These are phyloP conservation scores for Xiphias gladius DNA, from an alignment of 2,113 vertebrate species.

Conservation along the genomic window DNA sequence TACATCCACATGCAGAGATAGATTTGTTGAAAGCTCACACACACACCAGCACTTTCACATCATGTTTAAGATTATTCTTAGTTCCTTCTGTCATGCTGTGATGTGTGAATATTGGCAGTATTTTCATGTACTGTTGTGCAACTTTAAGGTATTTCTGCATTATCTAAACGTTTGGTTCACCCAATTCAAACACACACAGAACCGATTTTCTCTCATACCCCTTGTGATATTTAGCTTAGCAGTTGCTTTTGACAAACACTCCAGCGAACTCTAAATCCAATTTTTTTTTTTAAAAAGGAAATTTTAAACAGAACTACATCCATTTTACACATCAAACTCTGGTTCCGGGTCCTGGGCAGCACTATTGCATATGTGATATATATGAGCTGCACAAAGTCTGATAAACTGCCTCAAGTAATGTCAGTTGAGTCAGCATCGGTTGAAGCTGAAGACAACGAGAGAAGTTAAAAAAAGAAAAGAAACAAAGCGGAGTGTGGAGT, in stretches of 20 bases:
- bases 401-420: too few species aligned
- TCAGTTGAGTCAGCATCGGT: too few species aligned
- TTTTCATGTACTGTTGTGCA: not conserved
- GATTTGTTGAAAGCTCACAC: slow-evolving; percentile 13
- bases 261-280: not conserved
- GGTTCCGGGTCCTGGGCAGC: too few species aligned
- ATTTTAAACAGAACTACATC: too few species aligned
- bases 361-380: too few species aligned
- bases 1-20: slow-evolving; percentile 19
- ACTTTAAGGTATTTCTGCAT: not conserved
- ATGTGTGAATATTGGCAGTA: not conserved
- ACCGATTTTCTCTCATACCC: not conserved
- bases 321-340: not conserved
- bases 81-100: not conserved
- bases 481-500: too few species aligned
- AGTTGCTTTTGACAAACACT: not conserved
- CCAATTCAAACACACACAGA: not conserved
- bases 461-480: too few species aligned
- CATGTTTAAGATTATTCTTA: slow-evolving; percentile 1
- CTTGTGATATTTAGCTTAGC: slow-evolving; percentile 2
- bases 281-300: too few species aligned
- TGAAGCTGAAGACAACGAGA: too few species aligned
- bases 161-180: not conserved
- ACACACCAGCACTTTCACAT: slow-evolving; percentile 20
- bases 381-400: not conserved